phyloP scores from a whole-genome alignment of 1,140 invertebrate species.

The Stegodyphus dumicola region DNA sequence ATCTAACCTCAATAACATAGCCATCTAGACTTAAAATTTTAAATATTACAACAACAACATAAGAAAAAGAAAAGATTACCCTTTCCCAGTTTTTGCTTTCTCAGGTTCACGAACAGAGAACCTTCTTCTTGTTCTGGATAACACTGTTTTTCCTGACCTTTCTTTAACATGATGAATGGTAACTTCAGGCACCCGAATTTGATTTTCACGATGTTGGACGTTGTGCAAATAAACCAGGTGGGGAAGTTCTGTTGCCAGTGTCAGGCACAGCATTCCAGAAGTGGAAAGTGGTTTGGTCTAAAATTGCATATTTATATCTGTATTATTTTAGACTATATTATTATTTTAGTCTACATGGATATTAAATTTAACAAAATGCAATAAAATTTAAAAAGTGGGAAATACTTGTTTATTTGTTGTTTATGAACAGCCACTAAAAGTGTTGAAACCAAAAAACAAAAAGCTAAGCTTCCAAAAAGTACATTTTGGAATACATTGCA shows the following conservation, averaged over 20 bases:
- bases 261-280: conserved; percentile 58
- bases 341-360: too few species aligned
- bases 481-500: too few species aligned
- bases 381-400: too few species aligned
- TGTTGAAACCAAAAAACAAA: too few species aligned
- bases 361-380: too few species aligned
- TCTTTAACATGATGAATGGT: conserved; percentile 46
- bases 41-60: too few species aligned
- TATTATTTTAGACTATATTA: too few species aligned
- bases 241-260: conserved; percentile 75
- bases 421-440: too few species aligned
- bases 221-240: conserved; percentile 89
- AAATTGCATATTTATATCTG: not conserved
- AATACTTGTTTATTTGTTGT: too few species aligned
- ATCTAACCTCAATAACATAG: too few species aligned
- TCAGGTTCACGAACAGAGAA: conserved; percentile 57
- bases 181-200: conserved; percentile 61
- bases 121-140: conserved; percentile 51
- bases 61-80: not conserved
- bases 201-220: conserved; percentile 79
- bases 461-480: too few species aligned
- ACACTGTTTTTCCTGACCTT: conserved; percentile 54
- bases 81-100: conserved; percentile 50
- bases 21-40: not conserved
- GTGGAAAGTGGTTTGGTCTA: conserved; percentile 63